Conservation (phyloP, 2,113 vertebrate species). For the Choloepus hoffmanni region DNA sequence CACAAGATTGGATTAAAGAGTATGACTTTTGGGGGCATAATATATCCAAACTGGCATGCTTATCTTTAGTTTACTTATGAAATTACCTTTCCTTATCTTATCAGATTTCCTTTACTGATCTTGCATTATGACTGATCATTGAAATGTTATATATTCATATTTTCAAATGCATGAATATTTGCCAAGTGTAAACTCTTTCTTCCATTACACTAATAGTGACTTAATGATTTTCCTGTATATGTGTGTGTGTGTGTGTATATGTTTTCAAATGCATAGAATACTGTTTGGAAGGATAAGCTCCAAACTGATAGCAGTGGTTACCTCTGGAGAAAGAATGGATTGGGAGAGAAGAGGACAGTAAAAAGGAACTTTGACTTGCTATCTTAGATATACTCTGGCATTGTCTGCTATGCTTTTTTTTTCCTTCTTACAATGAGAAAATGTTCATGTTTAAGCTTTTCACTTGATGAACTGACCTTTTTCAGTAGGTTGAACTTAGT, state of each 20-base stretch:
- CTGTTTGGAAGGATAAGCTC: neutral
- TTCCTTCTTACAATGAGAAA: neutral
- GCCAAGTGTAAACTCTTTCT: slow-evolving; percentile 26
- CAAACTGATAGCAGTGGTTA: neutral
- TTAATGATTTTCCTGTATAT: neutral
- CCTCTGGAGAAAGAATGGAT: neutral
- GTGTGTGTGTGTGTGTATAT: neutral
- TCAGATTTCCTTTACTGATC: neutral
- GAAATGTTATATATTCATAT: slow-evolving; percentile 4
- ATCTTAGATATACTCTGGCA: neutral
- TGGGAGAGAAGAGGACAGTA: neutral
- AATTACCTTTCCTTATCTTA: too few species aligned
- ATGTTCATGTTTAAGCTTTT: slow-evolving; percentile 11
- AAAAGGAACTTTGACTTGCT: neutral
- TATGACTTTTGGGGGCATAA: too few species aligned
- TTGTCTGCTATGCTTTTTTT: neutral
- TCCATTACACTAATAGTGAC: neutral
- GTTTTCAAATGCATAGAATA: neutral
- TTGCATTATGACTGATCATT: neutral
- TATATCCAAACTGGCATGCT: too few species aligned
- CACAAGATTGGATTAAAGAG: too few species aligned
- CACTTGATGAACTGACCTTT: slow-evolving; percentile 15
- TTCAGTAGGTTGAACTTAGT: slow-evolving; percentile 31
- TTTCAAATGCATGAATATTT: slow-evolving; percentile 31
- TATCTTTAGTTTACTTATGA: too few species aligned